A percentile compares a stretch with the other conserved stretches of the same genome.
Conservation (phyloP, 1,140 invertebrate genomes). For the Trichonephila clavipes region DNA sequence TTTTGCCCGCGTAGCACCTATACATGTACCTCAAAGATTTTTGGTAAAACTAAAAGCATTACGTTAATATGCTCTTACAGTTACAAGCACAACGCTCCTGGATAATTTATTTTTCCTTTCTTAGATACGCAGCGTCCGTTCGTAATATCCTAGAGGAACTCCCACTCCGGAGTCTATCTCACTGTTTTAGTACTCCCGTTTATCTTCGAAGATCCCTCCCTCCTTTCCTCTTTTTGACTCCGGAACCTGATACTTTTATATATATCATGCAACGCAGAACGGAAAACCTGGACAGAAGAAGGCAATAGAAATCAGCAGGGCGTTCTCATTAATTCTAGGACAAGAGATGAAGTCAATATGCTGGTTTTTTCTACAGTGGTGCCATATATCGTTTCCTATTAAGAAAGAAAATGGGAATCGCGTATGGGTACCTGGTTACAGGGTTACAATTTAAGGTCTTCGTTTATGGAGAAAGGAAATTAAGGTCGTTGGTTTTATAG, state of each 20-base stretch:
- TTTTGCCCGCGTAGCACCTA: too few species aligned
- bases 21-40: not conserved
- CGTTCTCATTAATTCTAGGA: slow-evolving; percentile 22
- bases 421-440: not conserved
- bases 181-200: not conserved
- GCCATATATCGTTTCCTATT: not conserved
- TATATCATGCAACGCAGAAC: not conserved
- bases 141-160: not conserved
- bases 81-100: not conserved
- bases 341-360: slow-evolving; percentile 1
- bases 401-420: not conserved
- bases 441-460: not conserved
- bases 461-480: not conserved
- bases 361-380: not conserved
- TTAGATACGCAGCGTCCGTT: not conserved
- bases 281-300: slow-evolving; percentile 4
- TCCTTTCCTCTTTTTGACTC: not conserved
- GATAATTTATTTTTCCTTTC: slow-evolving; percentile 33
- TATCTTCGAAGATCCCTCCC: not conserved
- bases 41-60: not conserved
- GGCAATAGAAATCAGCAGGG: slow-evolving; percentile 64
- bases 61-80: slow-evolving; percentile 34
- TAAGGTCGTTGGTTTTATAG: not conserved
- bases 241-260: not conserved
- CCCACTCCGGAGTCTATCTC: not conserved